phyloP scores from a whole-genome alignment of 2,888 invertebrate species.

The Lordiphosa andalusiaca region DNA sequence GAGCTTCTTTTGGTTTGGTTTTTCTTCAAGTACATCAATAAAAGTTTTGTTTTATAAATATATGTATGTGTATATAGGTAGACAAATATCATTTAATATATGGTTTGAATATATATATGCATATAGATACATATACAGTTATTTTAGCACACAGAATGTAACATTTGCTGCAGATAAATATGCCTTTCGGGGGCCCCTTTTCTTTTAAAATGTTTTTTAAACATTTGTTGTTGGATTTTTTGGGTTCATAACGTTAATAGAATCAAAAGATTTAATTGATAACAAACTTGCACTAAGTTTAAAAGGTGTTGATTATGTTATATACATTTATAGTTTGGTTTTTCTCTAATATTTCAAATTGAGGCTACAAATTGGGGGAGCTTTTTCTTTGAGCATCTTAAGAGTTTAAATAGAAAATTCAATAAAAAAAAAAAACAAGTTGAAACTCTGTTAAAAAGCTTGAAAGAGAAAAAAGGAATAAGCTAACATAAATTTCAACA shows the following conservation, averaged over 20 bases:
- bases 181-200: slow-evolving; percentile 63
- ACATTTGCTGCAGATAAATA: slow-evolving; percentile 65
- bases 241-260: slow-evolving; percentile 28
- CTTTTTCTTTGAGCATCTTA: slow-evolving; percentile 47
- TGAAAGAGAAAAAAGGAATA: not conserved
- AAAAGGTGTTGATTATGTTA: slow-evolving; percentile 36
- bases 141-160: slow-evolving; percentile 64
- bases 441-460: not conserved
- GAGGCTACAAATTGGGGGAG: slow-evolving; percentile 26
- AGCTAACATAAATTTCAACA: not conserved
- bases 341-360: slow-evolving; percentile 25
- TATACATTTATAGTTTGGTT: slow-evolving; percentile 33
- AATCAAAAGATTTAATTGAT: slow-evolving; percentile 20
- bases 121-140: slow-evolving; percentile 21
- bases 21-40: slow-evolving; percentile 53
- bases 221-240: slow-evolving; percentile 43
- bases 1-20: slow-evolving; percentile 25
- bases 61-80: slow-evolving; percentile 25
- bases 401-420: slow-evolving; percentile 14
- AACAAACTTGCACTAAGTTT: slow-evolving; percentile 58
- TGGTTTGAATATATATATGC: slow-evolving; percentile 24
- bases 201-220: slow-evolving; percentile 54
- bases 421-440: not conserved
- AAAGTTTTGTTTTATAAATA: slow-evolving; percentile 43
- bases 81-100: slow-evolving; percentile 29